Base-by-base conservation (phyloP, 2,888 invertebrate genomes). In the Drepanosiphum platanoidis region DNA sequence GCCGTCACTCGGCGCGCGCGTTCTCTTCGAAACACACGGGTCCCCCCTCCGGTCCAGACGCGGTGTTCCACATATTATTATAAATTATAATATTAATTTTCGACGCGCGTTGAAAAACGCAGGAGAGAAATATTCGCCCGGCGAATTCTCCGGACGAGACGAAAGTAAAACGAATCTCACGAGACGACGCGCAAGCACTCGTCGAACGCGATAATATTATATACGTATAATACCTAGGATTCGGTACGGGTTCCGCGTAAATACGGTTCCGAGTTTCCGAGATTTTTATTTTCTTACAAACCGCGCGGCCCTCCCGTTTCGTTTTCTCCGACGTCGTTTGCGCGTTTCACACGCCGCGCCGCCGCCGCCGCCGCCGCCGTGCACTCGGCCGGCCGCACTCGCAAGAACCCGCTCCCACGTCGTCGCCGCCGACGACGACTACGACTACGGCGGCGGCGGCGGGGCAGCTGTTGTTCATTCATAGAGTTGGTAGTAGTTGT, bases 391-490 rank as follows among this genome's bases (percentile, higher is more conserved):
- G 11, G 36, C 22, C 70, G 36, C 70, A 70, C 70, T 3, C 70
- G 36, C 70, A 70, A 9, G n/a, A 36, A 9, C 70, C 9, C 74
- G 74, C 52, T 75, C 74, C 58, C 74, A 72, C 79, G 34, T 1
- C 15, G 79, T 52, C 52, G 52, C 15, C 52, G 9, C 9, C 52
- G n/a, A 7, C 61, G 61, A 27, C 61, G n/a, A 22, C 22, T 7
- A 8, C 27, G 61, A n/a, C 27, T 22, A 61, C n/a, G 7, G 68
- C 52, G 52, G 34, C 13, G 80, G 52, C 22, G 80, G 79, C 80
- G 58, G 79, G 79, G 80, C 80, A 81, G 80, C 70, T 80, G 80
- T 79, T 81, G 81, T 82, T 82, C 81, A 82, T 82, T 82, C 81
- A 82, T 82, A 82, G 68, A 34, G 70, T 34, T 22, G 68, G 34